phyloP scores from a whole-genome alignment of 2,113 vertebrate genomes.

The Cromileptes altivelis region DNA sequence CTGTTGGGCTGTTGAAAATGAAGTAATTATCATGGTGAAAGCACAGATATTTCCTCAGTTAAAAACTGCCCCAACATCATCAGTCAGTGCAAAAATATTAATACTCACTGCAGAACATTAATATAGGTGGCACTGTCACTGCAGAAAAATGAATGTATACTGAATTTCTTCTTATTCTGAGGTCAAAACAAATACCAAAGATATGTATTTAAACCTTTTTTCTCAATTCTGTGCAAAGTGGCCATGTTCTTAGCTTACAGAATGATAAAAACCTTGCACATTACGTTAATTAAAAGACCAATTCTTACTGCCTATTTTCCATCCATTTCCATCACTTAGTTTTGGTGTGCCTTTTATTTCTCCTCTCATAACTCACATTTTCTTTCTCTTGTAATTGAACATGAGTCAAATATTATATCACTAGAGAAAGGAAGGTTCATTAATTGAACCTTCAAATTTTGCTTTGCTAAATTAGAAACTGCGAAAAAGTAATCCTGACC shows the following conservation, averaged over 20 bases:
- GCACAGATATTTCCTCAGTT: not conserved
- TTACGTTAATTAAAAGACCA: too few relatives aligned
- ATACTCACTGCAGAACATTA: not conserved
- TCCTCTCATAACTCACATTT: not conserved
- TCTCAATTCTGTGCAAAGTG: too few relatives aligned
- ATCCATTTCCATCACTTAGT: not conserved
- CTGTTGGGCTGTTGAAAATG: too few relatives aligned
- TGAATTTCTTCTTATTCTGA: too few relatives aligned
- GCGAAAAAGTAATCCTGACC: not conserved
- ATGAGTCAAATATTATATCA: not conserved
- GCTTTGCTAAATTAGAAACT: too few relatives aligned
- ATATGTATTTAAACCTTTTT: not conserved
- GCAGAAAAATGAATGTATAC: too few relatives aligned
- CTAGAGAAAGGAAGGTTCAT: too few relatives aligned
- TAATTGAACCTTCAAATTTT: too few relatives aligned
- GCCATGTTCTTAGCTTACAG: not conserved
- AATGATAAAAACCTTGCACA: not conserved
- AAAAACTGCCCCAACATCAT: not conserved
- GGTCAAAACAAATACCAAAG: not conserved
- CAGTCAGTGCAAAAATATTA: not conserved
- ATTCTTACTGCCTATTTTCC: too few relatives aligned
- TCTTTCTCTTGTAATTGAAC: not conserved
- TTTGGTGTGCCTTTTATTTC: not conserved
- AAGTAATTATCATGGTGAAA: too few relatives aligned
- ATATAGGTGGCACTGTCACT: too few relatives aligned